Base-by-base conservation (phyloP, 2,113 vertebrate species). In the Nestor notabilis region DNA sequence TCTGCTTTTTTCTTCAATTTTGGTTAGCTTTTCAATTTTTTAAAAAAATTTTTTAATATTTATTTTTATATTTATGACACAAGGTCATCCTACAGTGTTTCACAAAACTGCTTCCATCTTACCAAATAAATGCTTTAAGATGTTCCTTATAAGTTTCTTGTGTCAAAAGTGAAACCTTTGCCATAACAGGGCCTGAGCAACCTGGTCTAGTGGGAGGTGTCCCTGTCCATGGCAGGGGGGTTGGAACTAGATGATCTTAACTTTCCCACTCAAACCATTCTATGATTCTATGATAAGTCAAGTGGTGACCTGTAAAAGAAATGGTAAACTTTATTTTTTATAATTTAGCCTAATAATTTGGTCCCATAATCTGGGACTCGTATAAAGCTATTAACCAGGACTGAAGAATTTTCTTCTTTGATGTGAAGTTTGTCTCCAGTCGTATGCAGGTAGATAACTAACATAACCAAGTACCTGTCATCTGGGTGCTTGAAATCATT, bases 351-450 rank as follows among this genome's bases (percentile, higher is more conserved):
- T 50, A 44, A 65, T 74, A 41, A 60, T 50, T 86, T 33, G 6
- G 7, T 46, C 5, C 33, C 4, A n/a, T 53, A 58, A 60, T 61
- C 23, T 87, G 3, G 1, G 37, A 64, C 7, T 10, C 13, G 6
- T 44, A 55, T 3, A 5, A 63, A 63, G n/a, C 13, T 33, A 72
- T 28, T 9, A 63, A 17, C 2, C 31, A 61, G 0, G 1, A 2
- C 29, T 25, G n/a, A 71, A 84, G 3, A 83, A 49, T 75, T 66
- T 47, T 58, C 13, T 84, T 83, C 21, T 83, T 25, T 69, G 27
- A 52, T 49, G 17, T 74, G 24, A 69, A 74, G 6, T 31, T 33
- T 86, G 25, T 29, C 37, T 81, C 31, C 16, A 49, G 10, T 65
- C 17, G 28, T 23, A 28, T 4, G 4, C 50, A 29, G 53, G 29